Base-by-base conservation (phyloP, 2,113 vertebrate genomes). In the Amblyornis subalaris region DNA sequence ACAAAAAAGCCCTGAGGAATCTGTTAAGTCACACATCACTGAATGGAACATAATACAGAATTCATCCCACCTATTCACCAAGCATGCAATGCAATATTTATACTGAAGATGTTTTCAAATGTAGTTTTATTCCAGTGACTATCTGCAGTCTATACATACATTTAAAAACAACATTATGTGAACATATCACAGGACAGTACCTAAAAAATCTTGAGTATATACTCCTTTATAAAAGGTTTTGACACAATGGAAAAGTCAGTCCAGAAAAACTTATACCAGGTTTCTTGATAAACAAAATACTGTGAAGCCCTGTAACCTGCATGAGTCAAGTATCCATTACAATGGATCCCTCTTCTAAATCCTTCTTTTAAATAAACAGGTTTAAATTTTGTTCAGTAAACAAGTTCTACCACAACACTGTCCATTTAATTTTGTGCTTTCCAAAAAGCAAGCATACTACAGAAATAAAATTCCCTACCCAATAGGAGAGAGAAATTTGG, bases 221-320 rank as follows among this genome's bases (percentile, higher is more conserved):
- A 89, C 62, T 94, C 97, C 98, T 98, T 98, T 97, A 98, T 97
- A 98, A 98, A 98, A 98, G 96, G 96, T 88, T 97, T 96, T 94
- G 95, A 91, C 95, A 96, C 91, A 96, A 40, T 73, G 96, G 75
- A 95, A 96, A 92, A 88, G 38, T 96, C 94, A 94, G 85, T 93
- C 94, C 92, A 90, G 75, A 93, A 93, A 83, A 96, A 92, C 38
- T 93, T 89, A 91, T 2, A 95, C 73, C 81, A 82, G 82, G 87
- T 91, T 89, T 92, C 92, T 84, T 85, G 88, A 95, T 76, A 94
- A 93, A 80, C 66, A 97, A 92, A 97, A 97, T 92, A 90, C 69
- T 94, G 88, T 20, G 69, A 96, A 95, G 62, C 72, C 80, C 79
- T 84, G 83, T 87, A 95, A 94, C 79, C 82, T 92, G 67, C 88